Conservation (phyloP, 2,797 vertebrate species). For the Anguilla anguilla region DNA sequence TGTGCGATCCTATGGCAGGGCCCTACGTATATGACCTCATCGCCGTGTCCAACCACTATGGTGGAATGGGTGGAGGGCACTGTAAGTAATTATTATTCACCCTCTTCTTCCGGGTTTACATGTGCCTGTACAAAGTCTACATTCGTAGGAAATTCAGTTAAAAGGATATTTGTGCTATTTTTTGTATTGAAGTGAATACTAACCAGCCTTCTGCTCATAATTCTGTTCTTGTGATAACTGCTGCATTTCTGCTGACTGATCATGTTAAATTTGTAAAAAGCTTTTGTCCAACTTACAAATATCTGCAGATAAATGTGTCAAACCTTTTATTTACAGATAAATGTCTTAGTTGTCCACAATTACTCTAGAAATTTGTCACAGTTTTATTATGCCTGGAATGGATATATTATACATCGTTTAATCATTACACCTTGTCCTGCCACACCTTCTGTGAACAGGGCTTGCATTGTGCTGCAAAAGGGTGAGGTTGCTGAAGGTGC, state of each 20-base stretch:
- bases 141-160: not conserved
- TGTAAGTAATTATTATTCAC: slow-evolving; percentile 78
- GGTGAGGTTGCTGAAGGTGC: not conserved
- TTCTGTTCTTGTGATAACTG: not conserved
- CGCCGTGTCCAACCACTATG: slow-evolving; percentile 96
- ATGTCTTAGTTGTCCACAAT: not conserved
- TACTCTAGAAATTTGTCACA: not conserved
- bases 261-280: not conserved
- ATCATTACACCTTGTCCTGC: not conserved
- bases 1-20: slow-evolving; percentile 85
- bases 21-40: slow-evolving; percentile 91
- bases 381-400: not conserved
- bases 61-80: slow-evolving; percentile 95
- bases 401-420: not conserved
- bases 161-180: not conserved
- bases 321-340: not conserved
- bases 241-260: not conserved
- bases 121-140: not conserved
- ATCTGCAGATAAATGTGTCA: not conserved
- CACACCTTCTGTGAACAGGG: not conserved
- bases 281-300: not conserved
- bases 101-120: not conserved
- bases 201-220: not conserved
- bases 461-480: not conserved
- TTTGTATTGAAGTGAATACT: not conserved